phyloP scores from a whole-genome alignment of 1,140 invertebrate species.

The Dryas iulia region DNA sequence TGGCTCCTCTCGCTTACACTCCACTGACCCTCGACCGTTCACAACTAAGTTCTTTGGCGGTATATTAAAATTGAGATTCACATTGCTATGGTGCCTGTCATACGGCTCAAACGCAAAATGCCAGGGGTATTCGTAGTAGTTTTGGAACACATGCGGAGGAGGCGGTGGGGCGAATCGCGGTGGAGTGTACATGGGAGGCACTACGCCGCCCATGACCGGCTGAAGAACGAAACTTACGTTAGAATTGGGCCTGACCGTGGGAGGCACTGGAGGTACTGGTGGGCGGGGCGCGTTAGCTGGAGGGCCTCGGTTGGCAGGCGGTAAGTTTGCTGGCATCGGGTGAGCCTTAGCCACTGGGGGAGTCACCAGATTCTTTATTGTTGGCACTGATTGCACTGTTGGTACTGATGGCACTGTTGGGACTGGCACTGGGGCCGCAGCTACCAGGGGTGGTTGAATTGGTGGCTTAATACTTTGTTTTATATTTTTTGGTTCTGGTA shows the following conservation, averaged over 20 bases:
- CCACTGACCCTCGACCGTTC: slow-evolving; percentile 48
- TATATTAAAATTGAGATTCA: slow-evolving; percentile 70
- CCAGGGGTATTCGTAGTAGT: slow-evolving; percentile 73
- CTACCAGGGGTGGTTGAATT: not conserved
- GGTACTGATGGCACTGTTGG: not conserved
- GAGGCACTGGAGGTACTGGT: slow-evolving; percentile 25
- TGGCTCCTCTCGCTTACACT: slow-evolving; percentile 50
- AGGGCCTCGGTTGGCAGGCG: slow-evolving; percentile 34
- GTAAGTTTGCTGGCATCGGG: slow-evolving; percentile 48
- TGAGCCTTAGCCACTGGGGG: slow-evolving; percentile 43
- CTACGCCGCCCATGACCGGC: slow-evolving; percentile 53
- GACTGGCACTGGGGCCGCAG: slow-evolving; percentile 4
- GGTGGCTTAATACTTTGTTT: not conserved
- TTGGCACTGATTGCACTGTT: not conserved
- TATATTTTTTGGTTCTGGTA: slow-evolving; percentile 1
- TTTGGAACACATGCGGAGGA: slow-evolving; percentile 50
- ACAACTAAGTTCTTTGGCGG: slow-evolving; percentile 69
- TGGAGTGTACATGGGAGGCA: slow-evolving; percentile 58
- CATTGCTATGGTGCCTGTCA: slow-evolving; percentile 58
- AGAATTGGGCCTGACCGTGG: slow-evolving; percentile 46
- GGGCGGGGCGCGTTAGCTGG: slow-evolving; percentile 21
- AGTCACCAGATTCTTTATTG: slow-evolving; percentile 34
- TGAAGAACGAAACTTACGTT: slow-evolving; percentile 77
- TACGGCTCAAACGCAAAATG: slow-evolving; percentile 68
- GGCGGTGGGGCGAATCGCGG: slow-evolving; percentile 43